These are phyloP conservation scores for Zosterops hypoxanthus DNA, from an alignment of 2,113 vertebrate genomes.

Conservation along the genomic window DNA sequence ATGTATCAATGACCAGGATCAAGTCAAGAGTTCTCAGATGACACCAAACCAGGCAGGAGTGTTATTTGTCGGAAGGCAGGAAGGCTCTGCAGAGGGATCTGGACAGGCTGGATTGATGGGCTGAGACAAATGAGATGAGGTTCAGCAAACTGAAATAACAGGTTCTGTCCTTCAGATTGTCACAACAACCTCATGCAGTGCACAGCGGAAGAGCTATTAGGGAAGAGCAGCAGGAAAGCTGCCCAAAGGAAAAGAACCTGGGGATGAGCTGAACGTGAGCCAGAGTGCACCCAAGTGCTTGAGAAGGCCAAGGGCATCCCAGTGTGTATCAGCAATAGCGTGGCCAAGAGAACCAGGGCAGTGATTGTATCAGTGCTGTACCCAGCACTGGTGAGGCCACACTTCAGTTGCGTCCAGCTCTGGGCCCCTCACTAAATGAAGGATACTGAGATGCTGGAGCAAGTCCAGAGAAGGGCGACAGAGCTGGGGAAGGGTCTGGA, in stretches of 20 bases:
- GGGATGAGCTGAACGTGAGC: neutral
- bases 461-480: fast-evolving
- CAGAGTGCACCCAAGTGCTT: neutral
- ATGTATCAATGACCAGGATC: neutral
- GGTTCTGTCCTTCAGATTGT: neutral
- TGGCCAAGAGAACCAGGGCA: neutral
- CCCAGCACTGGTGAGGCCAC: fast-evolving
- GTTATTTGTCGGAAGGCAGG: neutral
- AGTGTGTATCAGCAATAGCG: neutral
- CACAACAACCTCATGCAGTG: neutral
- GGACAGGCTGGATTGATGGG: neutral
- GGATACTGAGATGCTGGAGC: fast-evolving
- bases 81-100: neutral
- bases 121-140: neutral
- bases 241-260: neutral
- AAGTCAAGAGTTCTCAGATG: neutral
- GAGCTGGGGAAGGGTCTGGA: neutral
- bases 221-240: neutral
- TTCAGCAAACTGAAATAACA: neutral
- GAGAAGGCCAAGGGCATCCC: neutral
- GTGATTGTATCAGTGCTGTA: neutral
- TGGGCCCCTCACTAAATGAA: neutral
- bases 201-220: neutral
- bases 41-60: neutral
- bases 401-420: fast-evolving